Conservation (phyloP, 1,140 invertebrate species). For the Microvelia longipes region DNA sequence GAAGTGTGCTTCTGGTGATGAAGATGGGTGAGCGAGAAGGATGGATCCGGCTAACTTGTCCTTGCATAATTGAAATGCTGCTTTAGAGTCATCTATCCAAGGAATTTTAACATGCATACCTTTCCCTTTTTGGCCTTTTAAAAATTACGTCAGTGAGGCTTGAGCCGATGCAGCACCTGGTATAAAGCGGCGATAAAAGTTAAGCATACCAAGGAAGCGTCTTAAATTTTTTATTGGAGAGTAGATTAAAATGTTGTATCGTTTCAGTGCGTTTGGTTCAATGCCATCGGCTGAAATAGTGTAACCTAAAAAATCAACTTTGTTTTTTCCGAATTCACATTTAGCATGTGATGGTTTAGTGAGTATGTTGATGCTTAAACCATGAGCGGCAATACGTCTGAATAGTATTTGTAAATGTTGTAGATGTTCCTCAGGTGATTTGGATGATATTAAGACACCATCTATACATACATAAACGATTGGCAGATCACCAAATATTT, state of each 20-base stretch:
- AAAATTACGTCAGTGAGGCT: too few relatives aligned
- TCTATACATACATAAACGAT: conserved; percentile 30
- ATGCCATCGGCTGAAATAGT: background rate
- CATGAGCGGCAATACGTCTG: background rate
- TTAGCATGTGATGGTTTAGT: too few relatives aligned
- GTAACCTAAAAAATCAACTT: background rate
- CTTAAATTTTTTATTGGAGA: background rate
- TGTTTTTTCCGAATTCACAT: background rate
- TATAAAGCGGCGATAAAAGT: background rate
- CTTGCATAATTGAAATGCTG: too few relatives aligned
- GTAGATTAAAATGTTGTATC: background rate
- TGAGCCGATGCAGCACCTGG: too few relatives aligned
- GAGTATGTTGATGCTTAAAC: background rate
- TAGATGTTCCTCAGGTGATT: background rate
- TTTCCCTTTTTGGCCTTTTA: too few relatives aligned
- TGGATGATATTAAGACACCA: conserved; percentile 31
- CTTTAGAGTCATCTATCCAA: too few relatives aligned
- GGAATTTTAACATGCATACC: too few relatives aligned
- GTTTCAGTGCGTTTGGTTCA: background rate
- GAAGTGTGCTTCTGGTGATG: too few relatives aligned
- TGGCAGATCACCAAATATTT: conserved; percentile 23
- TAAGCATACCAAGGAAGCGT: background rate
- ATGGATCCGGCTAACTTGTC: too few relatives aligned
- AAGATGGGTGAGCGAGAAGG: too few relatives aligned
- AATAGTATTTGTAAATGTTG: background rate